Percentiles rank a stretch among this genome's conserved stretches.
Conservation (phyloP, 1,140 invertebrate species). For the Drosophila micromelanica region DNA sequence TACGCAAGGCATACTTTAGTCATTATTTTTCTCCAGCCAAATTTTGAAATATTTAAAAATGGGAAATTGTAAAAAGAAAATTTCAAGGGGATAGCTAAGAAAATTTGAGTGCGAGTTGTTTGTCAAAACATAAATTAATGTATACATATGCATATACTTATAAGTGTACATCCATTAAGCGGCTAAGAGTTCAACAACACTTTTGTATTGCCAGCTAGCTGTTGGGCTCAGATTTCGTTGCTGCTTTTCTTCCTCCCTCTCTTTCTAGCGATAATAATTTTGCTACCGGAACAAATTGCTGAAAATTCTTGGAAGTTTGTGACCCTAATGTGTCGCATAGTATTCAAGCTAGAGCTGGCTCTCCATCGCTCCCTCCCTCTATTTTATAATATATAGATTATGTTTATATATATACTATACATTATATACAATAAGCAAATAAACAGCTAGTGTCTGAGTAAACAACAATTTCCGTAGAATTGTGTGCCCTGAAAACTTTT, state of each 20-base stretch:
- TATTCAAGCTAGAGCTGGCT: slow-evolving; percentile 30
- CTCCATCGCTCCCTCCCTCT: slow-evolving; percentile 10
- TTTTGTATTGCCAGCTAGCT: slow-evolving; percentile 26
- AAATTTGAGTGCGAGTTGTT: slow-evolving; percentile 37
- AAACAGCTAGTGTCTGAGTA: slow-evolving; percentile 50
- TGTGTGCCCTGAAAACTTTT: slow-evolving; percentile 53
- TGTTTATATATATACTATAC: slow-evolving; percentile 5
- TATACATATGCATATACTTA: too few relatives aligned
- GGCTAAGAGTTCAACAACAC: slow-evolving; percentile 65
- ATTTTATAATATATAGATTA: slow-evolving; percentile 1
- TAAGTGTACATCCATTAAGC: slow-evolving; percentile 3
- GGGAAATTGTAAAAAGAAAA: slow-evolving; percentile 16
- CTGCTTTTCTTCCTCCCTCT: not conserved
- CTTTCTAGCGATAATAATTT: slow-evolving; percentile 22
- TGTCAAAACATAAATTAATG: slow-evolving; percentile 21
- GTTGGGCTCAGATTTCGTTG: slow-evolving; percentile 25
- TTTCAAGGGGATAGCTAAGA: slow-evolving; percentile 26
- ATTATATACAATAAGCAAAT: slow-evolving; percentile 36
- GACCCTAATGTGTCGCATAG: slow-evolving; percentile 42
- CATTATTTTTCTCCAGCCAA: slow-evolving; percentile 14
- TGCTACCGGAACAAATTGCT: slow-evolving; percentile 78
- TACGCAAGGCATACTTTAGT: slow-evolving; percentile 34
- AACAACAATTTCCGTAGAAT: slow-evolving; percentile 66
- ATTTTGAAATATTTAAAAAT: slow-evolving; percentile 28
- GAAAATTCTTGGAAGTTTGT: slow-evolving; percentile 60